Percentiles rank a stretch among this genome's conserved stretches.
These are phyloP conservation scores for Lasioglossum marginatum DNA, from an alignment of 2,888 invertebrate genomes.

Conservation along the genomic window DNA sequence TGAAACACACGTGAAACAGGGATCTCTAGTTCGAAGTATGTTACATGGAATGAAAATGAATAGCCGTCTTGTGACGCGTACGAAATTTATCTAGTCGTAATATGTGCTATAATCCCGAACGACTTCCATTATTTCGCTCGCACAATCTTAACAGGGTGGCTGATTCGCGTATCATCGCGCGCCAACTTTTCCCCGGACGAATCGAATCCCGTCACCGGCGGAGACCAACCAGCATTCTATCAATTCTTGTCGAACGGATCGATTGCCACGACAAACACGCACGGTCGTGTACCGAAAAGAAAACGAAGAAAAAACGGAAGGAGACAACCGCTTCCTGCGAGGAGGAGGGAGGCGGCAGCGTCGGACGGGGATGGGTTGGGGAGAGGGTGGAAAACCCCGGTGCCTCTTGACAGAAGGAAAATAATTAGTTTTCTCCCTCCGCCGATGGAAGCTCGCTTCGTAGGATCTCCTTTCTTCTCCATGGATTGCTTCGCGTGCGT, in stretches of 20 bases:
- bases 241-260: slow-evolving; percentile 24
- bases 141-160: not conserved
- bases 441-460: slow-evolving; percentile 12
- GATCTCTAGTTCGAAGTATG: too few relatives aligned
- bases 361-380: not conserved
- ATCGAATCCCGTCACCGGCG: slow-evolving; percentile 10
- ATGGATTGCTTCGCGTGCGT: not conserved
- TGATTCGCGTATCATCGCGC: slow-evolving; percentile 1
- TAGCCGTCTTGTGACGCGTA: too few relatives aligned
- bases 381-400: not conserved
- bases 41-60: too few relatives aligned
- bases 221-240: not conserved
- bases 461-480: slow-evolving; percentile 15
- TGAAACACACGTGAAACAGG: too few relatives aligned
- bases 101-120: not conserved
- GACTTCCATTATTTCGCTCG: not conserved
- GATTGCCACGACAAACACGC: slow-evolving; percentile 12
- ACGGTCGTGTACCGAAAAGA: not conserved
- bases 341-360: not conserved
- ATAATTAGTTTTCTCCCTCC: slow-evolving; percentile 43
- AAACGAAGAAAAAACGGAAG: slow-evolving; percentile 4
- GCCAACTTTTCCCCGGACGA: not conserved
- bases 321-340: not conserved
- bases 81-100: not conserved
- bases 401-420: slow-evolving; percentile 43